Evolutionary conservation across 2,888 invertebrate genomes (phyloP), one percentile per base, ranked within the genome.

Genomic region (Eucera pruinosa): DNA sequence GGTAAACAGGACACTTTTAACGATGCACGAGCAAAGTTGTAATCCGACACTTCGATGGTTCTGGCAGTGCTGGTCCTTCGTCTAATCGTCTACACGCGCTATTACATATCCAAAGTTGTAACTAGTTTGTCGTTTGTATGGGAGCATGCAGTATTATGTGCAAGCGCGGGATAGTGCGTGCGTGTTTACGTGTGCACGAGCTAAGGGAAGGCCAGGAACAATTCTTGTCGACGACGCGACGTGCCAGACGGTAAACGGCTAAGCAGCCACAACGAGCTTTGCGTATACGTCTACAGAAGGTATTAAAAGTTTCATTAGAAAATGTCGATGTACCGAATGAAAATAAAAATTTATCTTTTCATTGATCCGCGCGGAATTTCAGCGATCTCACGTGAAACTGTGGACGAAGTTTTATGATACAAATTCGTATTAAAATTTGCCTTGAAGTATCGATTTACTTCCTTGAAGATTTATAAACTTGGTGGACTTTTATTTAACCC

Each of bases 41-140:
- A 75, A 81, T 78, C 71, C 69, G 65, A 78, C 77, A 72, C 78
- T 80, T 75, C 77, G 78, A 82, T 82, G 76, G 70, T 78, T 68
- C 80, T 81, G 80, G 79, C 76, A 80, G 62, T 64, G 71, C 71
- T 72, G 79, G 81, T 84, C 83, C 83, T 84, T 80, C 84, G 78
- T 83, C 87, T 86, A 84, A 88, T 86, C 84, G 88, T 60, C 82
- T 82, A 81, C 84, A 83, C 81, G 84, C 82, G 83, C 85, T 85
- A 87, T 86, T 87, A 87, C 84, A 86, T 87, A 88, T 86, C 83
- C 85, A 87, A 88, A 88, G 81, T 88, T 86, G 87, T 84, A 88
- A 86, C 86, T 87, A 88, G 86, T 86, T 84, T 76, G 78, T 58
- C 78, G 81, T 72, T 25, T 52, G 69, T 74, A 69, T 61, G 54